phyloP scores from a whole-genome alignment of 2,797 vertebrate genomes.

The Sebastes oblongus region DNA sequence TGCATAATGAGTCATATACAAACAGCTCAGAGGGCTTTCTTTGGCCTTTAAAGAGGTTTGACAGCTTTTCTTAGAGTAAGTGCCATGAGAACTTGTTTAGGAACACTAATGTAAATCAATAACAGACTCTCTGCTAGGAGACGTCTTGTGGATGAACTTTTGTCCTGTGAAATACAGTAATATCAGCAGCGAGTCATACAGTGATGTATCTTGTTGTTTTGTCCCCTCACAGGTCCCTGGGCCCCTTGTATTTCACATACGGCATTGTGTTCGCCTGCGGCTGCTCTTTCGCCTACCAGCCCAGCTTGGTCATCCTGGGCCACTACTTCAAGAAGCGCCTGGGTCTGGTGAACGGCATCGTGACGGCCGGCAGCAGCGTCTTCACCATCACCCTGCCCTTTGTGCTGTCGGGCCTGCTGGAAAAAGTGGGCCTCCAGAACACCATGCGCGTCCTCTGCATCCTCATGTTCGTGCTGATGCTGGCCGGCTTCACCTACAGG shows the following conservation, averaged over 20 bases:
- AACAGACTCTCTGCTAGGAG: background rate
- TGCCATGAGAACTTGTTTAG: background rate
- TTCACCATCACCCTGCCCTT: conserved; percentile 92
- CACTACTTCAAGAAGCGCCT: conserved; percentile 97
- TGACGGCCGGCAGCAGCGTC: conserved; percentile 94
- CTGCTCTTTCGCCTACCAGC: conserved; percentile 96
- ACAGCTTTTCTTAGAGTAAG: background rate
- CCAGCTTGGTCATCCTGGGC: conserved; percentile 94
- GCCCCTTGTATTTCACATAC: conserved; percentile 92
- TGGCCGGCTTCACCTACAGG: conserved; percentile 92
- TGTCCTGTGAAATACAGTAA: background rate
- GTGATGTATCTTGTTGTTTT: background rate
- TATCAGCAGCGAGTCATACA: background rate
- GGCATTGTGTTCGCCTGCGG: conserved; percentile 94
- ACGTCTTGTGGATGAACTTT: background rate
- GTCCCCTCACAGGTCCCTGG: conserved; percentile 84
- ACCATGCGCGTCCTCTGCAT: conserved; percentile 88
- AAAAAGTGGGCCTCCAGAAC: conserved; percentile 74
- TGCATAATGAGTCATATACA: background rate
- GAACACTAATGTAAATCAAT: background rate
- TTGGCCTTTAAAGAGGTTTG: background rate
- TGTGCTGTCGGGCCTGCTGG: conserved; percentile 79
- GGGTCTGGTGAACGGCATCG: conserved; percentile 95
- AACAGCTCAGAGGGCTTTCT: background rate
- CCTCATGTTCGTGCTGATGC: conserved; percentile 90